Base-by-base conservation (phyloP, 2,888 invertebrate genomes). In the Orthosia incerta region DNA sequence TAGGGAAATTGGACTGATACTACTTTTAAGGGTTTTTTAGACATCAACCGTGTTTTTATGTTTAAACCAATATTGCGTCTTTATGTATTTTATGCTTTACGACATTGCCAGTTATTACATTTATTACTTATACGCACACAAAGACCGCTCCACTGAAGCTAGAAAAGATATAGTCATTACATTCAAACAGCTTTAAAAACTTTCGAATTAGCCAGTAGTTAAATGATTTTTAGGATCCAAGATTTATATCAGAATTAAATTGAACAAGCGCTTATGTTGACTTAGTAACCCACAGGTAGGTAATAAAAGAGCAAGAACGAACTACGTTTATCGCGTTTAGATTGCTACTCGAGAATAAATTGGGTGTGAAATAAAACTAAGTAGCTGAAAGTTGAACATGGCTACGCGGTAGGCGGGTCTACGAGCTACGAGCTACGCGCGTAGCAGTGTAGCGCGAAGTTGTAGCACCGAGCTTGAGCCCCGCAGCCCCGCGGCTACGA, bases 1-100 rank as follows among this genome's bases (percentile, higher is more conserved):
- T 95, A 95, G 94, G 94, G 94, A 95, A 95, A 95, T 95, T 95
- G 95, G 95, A 95, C 94, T 94, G 94, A 93, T 95, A 94, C 94
- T 95, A 94, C 93, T 94, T 95, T 95, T 95, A 93, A 95, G 92
- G 93, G 93, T 92, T 94, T 94, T 94, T 95, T 93, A 92, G 94
- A 93, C 92, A 93, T 92, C 93, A 94, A 94, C 93, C 89, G 91
- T 90, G 82, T 90, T 91, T 94, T 95, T 94, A 95, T 92, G 92
- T 89, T 87, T 91, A 86, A 89, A 90, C 91, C 95, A 93, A 93
- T 95, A 94, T 94, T 94, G 92, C 90, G 90, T 90, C 91, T 93
- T 93, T 94, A 93, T 92, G 89, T 87, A 82, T 91, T 92, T 91
- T 90, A 91, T 92, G 87, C 84, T 93, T 94, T 92, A 93, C 89